Conservation (phyloP, 2,797 vertebrate genomes). For the Gymnothorax reevesii region DNA sequence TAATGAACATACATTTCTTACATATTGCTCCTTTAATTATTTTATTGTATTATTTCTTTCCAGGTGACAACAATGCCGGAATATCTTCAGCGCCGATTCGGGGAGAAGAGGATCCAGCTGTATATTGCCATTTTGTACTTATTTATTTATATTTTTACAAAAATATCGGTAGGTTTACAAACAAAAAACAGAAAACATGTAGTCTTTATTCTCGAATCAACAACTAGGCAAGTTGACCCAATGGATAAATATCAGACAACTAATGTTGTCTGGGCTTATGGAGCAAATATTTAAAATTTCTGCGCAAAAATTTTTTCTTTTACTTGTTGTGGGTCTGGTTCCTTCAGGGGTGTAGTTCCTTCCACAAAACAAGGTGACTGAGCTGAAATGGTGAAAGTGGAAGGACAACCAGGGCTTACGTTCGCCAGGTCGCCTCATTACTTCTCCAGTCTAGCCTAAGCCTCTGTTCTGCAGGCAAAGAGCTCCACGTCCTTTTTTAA, state of each 20-base stretch:
- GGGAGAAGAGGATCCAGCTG: conserved; percentile 86
- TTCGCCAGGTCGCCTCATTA: too few relatives aligned
- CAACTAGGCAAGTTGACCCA: background rate
- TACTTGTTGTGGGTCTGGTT: too few relatives aligned
- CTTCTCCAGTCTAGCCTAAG: too few relatives aligned
- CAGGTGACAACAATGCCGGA: conserved; percentile 98
- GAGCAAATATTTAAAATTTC: background rate
- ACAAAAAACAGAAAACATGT: background rate
- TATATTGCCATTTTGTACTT: conserved; percentile 87
- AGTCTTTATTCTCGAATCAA: background rate
- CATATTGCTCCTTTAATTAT: too few relatives aligned
- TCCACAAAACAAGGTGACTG: too few relatives aligned
- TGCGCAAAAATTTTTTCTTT: too few relatives aligned
- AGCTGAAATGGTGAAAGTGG: too few relatives aligned
- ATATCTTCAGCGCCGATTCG: conserved; percentile 85
- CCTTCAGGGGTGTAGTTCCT: too few relatives aligned
- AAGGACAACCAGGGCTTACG: too few relatives aligned
- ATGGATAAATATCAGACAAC: background rate
- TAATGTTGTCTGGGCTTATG: background rate
- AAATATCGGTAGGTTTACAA: conserved; percentile 86
- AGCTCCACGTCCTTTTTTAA: too few relatives aligned
- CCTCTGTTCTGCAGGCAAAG: too few relatives aligned
- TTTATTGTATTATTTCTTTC: background rate
- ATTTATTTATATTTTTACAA: conserved; percentile 98
- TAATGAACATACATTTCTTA: too few relatives aligned